Base-by-base conservation (phyloP, 2,113 vertebrate species). In the Tretioscincus oriximinensis region DNA sequence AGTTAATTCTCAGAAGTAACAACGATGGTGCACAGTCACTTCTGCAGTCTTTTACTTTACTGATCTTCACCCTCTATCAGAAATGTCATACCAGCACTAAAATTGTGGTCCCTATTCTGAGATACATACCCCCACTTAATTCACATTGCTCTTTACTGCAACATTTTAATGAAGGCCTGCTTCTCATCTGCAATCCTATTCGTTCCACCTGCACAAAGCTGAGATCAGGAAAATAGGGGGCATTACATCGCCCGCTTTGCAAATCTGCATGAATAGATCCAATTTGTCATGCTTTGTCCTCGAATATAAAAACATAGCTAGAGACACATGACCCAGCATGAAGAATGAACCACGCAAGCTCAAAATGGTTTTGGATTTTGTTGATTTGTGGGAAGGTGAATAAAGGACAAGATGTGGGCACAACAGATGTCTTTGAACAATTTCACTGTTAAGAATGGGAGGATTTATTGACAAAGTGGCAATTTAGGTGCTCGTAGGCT, bases 391-490 rank as follows among this genome's bases (percentile, higher is more conserved):
- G 82, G 3, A 3, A 41, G 20, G 10, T 26, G 54, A 61, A 80
- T 2, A 0, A 7, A 73, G 1, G 63, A 54, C 16, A 63, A 41
- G 3, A 18, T 5, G 14, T 35, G 24, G 2, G 35, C 66, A 35
- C 21, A 20, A 7, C 16, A 29, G 41, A 20, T 58, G 49, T 9
- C 69, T 67, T 82, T 12, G 21, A 5, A 0, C 4, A 1, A 81
- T 58, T 66, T 84, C 35, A 83, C 64, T 8, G 75, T 58, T 64
- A 49, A 67, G 12, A 77, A 76, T 77, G 67, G 14, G 66, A 73
- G 0, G 0, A 3, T n/a, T 9, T 49, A 81, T 31, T 11, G 35
- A 77, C 26, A 76, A 9, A 28, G 29, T 9, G 24, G 22, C 51
- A 29, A 18, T 51, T 51, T 51, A 4, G 18, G 18, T 18, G 54